Conservation (phyloP, 2,113 vertebrate genomes). For the Stercorarius parasiticus region DNA sequence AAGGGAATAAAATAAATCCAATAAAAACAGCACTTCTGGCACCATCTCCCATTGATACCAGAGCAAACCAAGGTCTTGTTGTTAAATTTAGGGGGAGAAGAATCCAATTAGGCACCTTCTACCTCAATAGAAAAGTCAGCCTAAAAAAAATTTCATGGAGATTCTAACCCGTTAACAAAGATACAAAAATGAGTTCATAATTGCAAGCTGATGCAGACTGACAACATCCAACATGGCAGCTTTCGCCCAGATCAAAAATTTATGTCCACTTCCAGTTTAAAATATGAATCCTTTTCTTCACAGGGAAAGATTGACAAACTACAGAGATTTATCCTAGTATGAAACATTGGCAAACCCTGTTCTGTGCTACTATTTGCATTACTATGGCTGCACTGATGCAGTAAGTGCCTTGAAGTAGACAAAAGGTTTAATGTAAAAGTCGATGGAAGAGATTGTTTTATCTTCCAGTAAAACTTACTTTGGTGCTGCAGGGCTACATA, state of each 20-base stretch:
- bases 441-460: neutral
- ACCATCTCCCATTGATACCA: neutral
- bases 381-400: neutral
- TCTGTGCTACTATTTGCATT: neutral
- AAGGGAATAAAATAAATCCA: neutral
- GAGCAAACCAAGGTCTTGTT: neutral
- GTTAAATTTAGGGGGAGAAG: neutral
- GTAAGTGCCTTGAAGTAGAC: neutral
- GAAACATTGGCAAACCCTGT: neutral
- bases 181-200: neutral
- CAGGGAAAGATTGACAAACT: neutral
- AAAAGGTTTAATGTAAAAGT: neutral
- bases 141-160: neutral
- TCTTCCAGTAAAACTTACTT: neutral
- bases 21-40: neutral
- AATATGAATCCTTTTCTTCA: neutral
- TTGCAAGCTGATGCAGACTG: neutral
- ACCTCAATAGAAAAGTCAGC: neutral
- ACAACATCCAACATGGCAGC: neutral
- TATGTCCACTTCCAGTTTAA: neutral
- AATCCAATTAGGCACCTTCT: neutral
- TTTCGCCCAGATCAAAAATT: neutral
- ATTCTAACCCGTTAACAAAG: neutral
- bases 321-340: neutral
- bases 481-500: neutral